Evolutionary conservation across 2,113 vertebrate species (phyloP).

Genomic region (Abramis brama): DNA sequence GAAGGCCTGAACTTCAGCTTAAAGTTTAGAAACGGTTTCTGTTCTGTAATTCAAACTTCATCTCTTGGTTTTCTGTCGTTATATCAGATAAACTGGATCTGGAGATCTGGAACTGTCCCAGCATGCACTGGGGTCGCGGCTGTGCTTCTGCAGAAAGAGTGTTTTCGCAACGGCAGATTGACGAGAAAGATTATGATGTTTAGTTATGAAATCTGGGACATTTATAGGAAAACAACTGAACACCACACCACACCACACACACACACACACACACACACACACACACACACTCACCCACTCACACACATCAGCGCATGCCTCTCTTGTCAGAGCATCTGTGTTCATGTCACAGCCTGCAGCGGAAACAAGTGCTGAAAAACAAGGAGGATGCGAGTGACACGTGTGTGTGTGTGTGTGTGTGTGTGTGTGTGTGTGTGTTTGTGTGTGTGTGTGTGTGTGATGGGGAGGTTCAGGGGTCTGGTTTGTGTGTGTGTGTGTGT

Average conservation of each 20-base stretch:
- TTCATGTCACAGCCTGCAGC: slow-evolving; percentile 85
- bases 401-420: too few species aligned
- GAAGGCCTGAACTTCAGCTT: too few species aligned
- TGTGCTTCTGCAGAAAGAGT: neutral
- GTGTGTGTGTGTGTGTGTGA: neutral
- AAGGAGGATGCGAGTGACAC: slow-evolving; percentile 18
- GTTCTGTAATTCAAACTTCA: neutral
- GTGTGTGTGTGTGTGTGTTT: neutral
- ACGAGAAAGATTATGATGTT: neutral
- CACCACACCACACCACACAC: too few species aligned
- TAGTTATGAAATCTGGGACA: slow-evolving; percentile 33
- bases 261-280: slow-evolving; percentile 33
- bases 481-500: too few species aligned
- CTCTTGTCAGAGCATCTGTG: slow-evolving; percentile 77
- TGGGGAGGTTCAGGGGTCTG: too few species aligned
- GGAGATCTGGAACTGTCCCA: neutral
- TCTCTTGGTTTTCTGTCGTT: neutral
- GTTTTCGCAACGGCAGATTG: neutral
- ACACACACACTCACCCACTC: neutral
- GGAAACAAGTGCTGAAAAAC: slow-evolving; percentile 56
- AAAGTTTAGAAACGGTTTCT: neutral
- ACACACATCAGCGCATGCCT: slow-evolving; percentile 57
- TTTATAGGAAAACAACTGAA: slow-evolving; percentile 50
- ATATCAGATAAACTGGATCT: neutral
- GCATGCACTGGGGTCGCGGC: neutral